A percentile compares a stretch with the other conserved stretches of the same genome.
phyloP scores from a whole-genome alignment of 2,113 vertebrate genomes.

The Lampris incognitus region DNA sequence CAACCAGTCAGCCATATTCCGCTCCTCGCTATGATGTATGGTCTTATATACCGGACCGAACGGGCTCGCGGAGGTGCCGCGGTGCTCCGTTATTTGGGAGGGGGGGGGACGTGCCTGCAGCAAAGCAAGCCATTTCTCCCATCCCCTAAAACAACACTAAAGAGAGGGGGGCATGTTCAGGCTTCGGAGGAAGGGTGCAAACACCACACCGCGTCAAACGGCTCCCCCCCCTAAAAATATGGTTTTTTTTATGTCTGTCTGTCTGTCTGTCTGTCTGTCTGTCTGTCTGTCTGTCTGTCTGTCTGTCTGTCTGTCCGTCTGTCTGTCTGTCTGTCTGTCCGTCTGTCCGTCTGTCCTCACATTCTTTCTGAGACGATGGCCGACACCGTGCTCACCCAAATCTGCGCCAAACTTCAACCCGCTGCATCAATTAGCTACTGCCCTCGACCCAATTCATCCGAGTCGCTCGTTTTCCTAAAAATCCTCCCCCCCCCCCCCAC shows the following conservation, averaged over 20 bases:
- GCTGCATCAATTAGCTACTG: neutral
- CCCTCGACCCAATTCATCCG: no score
- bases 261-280: no score
- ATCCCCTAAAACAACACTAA: neutral
- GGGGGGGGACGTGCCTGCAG: slow-evolving; percentile 27
- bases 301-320: no score
- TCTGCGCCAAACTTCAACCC: slow-evolving; percentile 37
- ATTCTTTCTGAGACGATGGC: neutral
- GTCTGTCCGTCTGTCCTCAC: slow-evolving; percentile 32
- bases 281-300: no score
- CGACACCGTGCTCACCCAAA: neutral
- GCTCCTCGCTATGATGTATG: slow-evolving; percentile 7
- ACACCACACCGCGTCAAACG: no score
- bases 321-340: no score
- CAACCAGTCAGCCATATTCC: neutral
- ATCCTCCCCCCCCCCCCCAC: no score
- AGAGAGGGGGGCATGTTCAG: no score
- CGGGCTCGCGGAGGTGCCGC: slow-evolving; percentile 8
- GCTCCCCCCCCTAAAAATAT: neutral
- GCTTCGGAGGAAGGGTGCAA: no score
- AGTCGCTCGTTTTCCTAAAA: no score
- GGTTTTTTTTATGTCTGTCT: neutral
- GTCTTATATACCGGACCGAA: neutral
- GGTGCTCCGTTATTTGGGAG: neutral
- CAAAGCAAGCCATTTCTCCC: neutral